Conservation (phyloP, 1,140 invertebrate species). For the Achroia grisella region DNA sequence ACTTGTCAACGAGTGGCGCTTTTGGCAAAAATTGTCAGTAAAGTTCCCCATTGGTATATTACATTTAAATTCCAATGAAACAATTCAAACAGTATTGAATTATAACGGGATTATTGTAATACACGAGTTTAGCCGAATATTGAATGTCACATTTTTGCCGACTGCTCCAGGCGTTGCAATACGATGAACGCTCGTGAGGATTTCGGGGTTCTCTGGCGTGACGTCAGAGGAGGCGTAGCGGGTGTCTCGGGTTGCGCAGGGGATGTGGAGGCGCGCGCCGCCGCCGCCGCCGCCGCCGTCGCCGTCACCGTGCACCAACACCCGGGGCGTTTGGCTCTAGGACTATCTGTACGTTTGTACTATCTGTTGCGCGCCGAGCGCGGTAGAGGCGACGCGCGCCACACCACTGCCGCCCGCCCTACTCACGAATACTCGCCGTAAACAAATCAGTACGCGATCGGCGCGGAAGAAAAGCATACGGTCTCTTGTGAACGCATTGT, state of each 20-base stretch:
- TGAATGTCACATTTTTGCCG: slow-evolving; percentile 3
- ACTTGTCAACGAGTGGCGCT: too few relatives aligned
- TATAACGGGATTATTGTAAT: too few relatives aligned
- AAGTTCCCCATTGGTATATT: neutral
- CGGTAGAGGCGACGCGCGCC: slow-evolving; percentile 40
- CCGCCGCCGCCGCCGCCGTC: slow-evolving; percentile 24
- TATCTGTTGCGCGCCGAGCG: slow-evolving; percentile 56
- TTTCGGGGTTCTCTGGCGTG: slow-evolving; percentile 51
- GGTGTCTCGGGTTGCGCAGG: slow-evolving; percentile 27
- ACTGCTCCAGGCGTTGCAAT: slow-evolving; percentile 27
- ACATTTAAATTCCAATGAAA: neutral
- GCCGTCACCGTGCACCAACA: slow-evolving; percentile 19
- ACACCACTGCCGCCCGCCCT: slow-evolving; percentile 32
- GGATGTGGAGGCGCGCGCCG: slow-evolving; percentile 35
- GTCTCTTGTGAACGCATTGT: slow-evolving; percentile 10
- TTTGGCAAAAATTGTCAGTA: too few relatives aligned
- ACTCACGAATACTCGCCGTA: slow-evolving; percentile 18
- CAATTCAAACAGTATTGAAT: too few relatives aligned
- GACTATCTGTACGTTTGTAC: slow-evolving; percentile 34
- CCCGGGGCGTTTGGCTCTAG: slow-evolving; percentile 5
- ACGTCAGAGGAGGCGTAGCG: slow-evolving; percentile 38
- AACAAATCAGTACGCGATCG: slow-evolving; percentile 28
- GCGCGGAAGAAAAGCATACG: slow-evolving; percentile 6
- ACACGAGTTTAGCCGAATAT: slow-evolving; percentile 6
- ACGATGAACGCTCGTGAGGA: slow-evolving; percentile 39